phyloP scores from a whole-genome alignment of 2,797 vertebrate genomes.

The Rhinichthys osculus region DNA sequence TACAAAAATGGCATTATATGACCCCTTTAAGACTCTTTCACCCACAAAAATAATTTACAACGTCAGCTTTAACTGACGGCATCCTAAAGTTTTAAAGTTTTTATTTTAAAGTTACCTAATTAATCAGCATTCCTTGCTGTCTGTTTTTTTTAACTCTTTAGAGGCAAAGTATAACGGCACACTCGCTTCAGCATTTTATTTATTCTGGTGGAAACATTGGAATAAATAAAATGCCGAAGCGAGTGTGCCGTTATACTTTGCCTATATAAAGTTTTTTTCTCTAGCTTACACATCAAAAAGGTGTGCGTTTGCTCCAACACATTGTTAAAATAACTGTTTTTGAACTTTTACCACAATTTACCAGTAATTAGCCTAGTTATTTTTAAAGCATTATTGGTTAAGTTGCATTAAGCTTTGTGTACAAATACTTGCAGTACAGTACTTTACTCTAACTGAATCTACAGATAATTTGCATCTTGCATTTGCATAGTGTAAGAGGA shows the following conservation, averaged over 20 bases:
- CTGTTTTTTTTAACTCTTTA: not conserved
- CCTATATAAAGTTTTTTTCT: not conserved
- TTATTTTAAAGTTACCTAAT: not conserved
- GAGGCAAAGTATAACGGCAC: not conserved
- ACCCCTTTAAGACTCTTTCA: too few species aligned
- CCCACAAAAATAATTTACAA: too few species aligned
- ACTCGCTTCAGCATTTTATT: too few species aligned
- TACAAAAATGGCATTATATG: too few species aligned
- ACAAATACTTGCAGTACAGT: not conserved
- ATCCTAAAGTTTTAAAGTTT: too few species aligned
- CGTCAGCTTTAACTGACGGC: too few species aligned
- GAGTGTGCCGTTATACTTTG: too few species aligned
- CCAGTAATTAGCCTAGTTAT: not conserved
- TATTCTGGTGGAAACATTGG: too few species aligned
- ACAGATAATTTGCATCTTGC: not conserved
- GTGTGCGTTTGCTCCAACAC: not conserved
- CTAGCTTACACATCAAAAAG: not conserved
- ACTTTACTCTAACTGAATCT: not conserved
- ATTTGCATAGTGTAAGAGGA: slow-evolving; percentile 16
- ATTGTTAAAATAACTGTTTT: not conserved
- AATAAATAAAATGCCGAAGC: too few species aligned
- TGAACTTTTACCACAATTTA: not conserved
- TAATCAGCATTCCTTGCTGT: not conserved
- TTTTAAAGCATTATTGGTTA: not conserved
- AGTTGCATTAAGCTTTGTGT: not conserved